These are phyloP conservation scores for Clepsis dumicolana DNA, from an alignment of 2,888 invertebrate species.

Conservation along the genomic window DNA sequence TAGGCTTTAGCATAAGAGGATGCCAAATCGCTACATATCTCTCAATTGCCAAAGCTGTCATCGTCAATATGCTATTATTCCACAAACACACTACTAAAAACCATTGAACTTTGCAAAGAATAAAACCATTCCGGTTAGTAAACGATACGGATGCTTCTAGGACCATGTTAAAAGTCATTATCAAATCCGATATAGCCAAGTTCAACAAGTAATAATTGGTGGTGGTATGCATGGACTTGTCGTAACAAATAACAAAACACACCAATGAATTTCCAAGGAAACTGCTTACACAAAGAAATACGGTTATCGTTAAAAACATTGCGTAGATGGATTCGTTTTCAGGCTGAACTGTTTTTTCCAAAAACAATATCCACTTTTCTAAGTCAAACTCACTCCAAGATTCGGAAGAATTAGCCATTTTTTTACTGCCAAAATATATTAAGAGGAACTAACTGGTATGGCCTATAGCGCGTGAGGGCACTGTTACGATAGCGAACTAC, in stretches of 20 bases:
- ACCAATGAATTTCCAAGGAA: background rate
- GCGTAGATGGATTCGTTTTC: background rate
- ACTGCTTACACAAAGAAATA: background rate
- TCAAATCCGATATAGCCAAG: slow-evolving; percentile 6
- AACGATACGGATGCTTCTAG: background rate
- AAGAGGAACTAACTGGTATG: background rate
- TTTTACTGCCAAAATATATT: background rate
- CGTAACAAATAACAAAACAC: background rate
- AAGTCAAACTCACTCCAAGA: background rate
- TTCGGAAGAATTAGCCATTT: background rate
- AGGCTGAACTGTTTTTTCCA: background rate
- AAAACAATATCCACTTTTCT: background rate
- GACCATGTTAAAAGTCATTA: background rate
- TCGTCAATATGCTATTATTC: slow-evolving; percentile 27
- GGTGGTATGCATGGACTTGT: slow-evolving; percentile 12
- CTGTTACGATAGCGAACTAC: background rate
- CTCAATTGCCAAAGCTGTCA: slow-evolving; percentile 44
- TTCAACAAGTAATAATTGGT: slow-evolving; percentile 11
- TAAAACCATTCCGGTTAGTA: background rate
- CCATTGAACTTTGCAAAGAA: slow-evolving; percentile 31
- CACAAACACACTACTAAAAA: slow-evolving; percentile 26
- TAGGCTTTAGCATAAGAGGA: slow-evolving; percentile 17
- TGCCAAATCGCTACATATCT: slow-evolving; percentile 46
- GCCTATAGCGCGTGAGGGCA: too few species aligned
- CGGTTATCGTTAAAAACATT: background rate